Percentiles rank a stretch among this genome's conserved stretches.
Evolutionary conservation across 2,113 vertebrate species (phyloP).

Genomic region (Petromus typicus): DNA sequence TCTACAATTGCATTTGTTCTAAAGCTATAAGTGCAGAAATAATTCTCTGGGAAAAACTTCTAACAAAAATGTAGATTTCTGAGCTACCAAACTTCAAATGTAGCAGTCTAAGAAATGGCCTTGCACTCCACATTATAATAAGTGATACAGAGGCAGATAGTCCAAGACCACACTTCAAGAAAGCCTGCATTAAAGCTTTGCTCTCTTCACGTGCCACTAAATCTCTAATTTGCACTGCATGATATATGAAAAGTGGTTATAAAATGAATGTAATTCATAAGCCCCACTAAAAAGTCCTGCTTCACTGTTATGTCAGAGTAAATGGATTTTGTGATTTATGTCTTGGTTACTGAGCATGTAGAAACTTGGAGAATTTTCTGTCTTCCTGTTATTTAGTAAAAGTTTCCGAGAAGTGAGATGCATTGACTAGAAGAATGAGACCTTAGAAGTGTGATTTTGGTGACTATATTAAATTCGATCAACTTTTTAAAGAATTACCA

Average conservation of each 20-base stretch:
- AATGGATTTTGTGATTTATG: constrained; percentile 21
- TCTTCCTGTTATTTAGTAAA: constrained; percentile 1
- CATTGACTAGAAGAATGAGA: constrained; percentile 22
- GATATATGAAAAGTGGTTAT: constrained; percentile 31
- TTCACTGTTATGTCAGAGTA: neutral
- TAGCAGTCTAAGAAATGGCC: neutral
- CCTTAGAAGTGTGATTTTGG: constrained; percentile 19
- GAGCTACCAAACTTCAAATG: neutral
- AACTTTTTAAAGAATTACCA: neutral
- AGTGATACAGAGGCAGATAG: neutral
- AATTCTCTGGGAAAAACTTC: neutral
- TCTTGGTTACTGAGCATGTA: neutral
- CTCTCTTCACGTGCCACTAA: neutral
- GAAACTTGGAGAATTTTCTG: neutral
- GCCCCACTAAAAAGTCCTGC: neutral
- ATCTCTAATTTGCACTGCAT: neutral
- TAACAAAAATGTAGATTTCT: constrained; percentile 4
- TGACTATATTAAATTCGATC: neutral
- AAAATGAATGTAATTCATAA: constrained; percentile 46
- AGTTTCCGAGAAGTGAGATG: constrained; percentile 4
- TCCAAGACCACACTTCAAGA: neutral
- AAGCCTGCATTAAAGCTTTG: neutral
- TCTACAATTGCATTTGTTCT: neutral
- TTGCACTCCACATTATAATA: neutral
- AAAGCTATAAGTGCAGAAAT: constrained; percentile 3